Base-by-base conservation (phyloP, 2,113 vertebrate species). In the Oxyruncus cristatus region DNA sequence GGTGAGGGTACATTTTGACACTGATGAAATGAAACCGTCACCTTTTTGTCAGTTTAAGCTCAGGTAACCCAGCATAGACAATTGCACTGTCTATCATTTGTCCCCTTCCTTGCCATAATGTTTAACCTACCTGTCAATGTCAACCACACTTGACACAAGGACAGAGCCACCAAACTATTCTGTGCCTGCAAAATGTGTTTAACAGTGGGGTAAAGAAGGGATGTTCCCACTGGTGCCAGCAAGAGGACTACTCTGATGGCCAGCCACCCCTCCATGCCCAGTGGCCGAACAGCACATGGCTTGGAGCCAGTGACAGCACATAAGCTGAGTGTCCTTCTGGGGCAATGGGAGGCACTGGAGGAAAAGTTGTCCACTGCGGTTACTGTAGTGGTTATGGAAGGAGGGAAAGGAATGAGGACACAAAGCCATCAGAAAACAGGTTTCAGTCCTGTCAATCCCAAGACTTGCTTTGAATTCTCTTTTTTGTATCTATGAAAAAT, bases 21-120 rank as follows among this genome's bases (percentile, higher is more conserved):
- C 77, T 83, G 68, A 76, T 61, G 41, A 94, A 92, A 91, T 22
- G 77, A 80, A 93, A 84, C 21, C 4, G 3, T 75, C 79, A 50
- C 67, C 41, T 80, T 88, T 65, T 92, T 55, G 17, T n/a, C 75
- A 65, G 5, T 91, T 84, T 91, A 84, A 92, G 55, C 80, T 95
- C 68, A 74, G 75, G 83, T 80, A 91, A 79, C 44, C 37, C 59
- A 91, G n/a, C 46, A 52, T 70, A 76, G 70, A 24, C 85, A 68
- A 90, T 73, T 72, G 71, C 89, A 93, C 44, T 63, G 35, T 68
- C 84, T 94, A 76, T 68, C 85, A 82, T 82, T 90, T 89, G 80
- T 81, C 73, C 76, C 55, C 10, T 74, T 93, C 27, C 41, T 79
- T 79, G 71, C 62, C 72, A 44, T 82, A 72, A 49, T 19, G 14